Percentiles rank a stretch among this genome's conserved stretches.
Evolutionary conservation across 1,140 invertebrate species (phyloP).

Genomic region (Drosophila triauraria): DNA sequence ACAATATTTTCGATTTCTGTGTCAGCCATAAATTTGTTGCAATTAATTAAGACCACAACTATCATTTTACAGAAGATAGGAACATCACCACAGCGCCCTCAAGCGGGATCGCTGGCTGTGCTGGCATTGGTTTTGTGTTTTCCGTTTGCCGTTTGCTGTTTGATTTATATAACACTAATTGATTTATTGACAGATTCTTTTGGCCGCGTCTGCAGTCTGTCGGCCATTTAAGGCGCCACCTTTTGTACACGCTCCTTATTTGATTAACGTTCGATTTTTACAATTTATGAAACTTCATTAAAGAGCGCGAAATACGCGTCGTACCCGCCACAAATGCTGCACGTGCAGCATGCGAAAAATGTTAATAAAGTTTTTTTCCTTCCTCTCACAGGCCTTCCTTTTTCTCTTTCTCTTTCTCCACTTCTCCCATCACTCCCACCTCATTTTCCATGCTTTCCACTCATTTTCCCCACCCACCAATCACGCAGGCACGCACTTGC

Average conservation of each 20-base stretch:
- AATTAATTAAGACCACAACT: slow-evolving; percentile 78
- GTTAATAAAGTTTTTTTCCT: slow-evolving; percentile 76
- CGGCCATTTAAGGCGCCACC: slow-evolving; percentile 70
- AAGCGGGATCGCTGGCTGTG: slow-evolving; percentile 20
- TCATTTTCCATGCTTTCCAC: slow-evolving; percentile 17
- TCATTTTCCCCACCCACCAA: slow-evolving; percentile 12
- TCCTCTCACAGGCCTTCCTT: slow-evolving; percentile 24
- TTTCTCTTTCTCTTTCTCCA: not conserved
- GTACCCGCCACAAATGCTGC: slow-evolving; percentile 43
- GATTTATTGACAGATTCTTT: slow-evolving; percentile 80
- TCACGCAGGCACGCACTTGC: slow-evolving; percentile 33
- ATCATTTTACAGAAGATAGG: slow-evolving; percentile 59
- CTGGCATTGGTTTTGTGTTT: slow-evolving; percentile 24
- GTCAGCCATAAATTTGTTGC: slow-evolving; percentile 76
- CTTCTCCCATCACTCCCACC: not conserved
- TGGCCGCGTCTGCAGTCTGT: slow-evolving; percentile 72
- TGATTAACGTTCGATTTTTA: slow-evolving; percentile 81
- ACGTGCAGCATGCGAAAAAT: slow-evolving; percentile 81
- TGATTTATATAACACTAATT: slow-evolving; percentile 79
- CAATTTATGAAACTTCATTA: slow-evolving; percentile 83
- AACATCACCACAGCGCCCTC: slow-evolving; percentile 63
- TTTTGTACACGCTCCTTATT: slow-evolving; percentile 73
- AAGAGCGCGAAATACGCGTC: slow-evolving; percentile 62
- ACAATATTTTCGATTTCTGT: slow-evolving; percentile 51
- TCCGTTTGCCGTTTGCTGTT: slow-evolving; percentile 25